Base-by-base conservation (phyloP, 2,797 vertebrate genomes). In the Chaetophractus vellerosus region DNA sequence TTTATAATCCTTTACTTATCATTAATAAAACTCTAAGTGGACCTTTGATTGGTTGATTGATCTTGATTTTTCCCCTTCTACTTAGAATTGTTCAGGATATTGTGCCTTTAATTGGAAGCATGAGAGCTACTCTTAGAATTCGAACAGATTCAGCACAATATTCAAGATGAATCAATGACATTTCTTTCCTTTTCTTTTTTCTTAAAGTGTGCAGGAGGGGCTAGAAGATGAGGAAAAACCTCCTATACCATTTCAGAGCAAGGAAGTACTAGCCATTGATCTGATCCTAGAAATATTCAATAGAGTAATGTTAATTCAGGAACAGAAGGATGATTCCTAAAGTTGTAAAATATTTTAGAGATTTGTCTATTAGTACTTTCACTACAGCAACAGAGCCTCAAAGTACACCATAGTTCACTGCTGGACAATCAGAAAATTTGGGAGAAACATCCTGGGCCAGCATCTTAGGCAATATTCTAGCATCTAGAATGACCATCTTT, bases 1-100 rank as follows among this genome's bases (percentile, higher is more conserved):
- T 45, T 78, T 9, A 85, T 36, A 66, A 24, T 79, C 7, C 14
- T 55, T 81, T 84, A 71, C 9, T 69, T 93, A 52, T 85, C 76
- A 79, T 41, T 31, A 88, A 82, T 24, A 69, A 78, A 85, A 63
- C 33, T 78, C 59, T 2, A 69, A 24, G 5, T n/a, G 19, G 12
- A 81, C 24, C 26, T 94, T 84, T 36, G 52, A 48, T 78, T 93
- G 18, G 55, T 88, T 50, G 31, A 71, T 59, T 94, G 23, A n/a
- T 68, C n/a, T 68, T 63, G 15, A 41, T 57, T 38, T 52, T 61
- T 10, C 24, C 4, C 10, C 59, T 55, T 90, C 28, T n/a, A 75
- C 28, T 75, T 79, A 79, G 26, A 85, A 91, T 38, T 18, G 23
- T 45, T 88, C 50, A 41, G 52, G 85, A 76, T 33, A 66, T 36